Conservation (phyloP, 2,113 vertebrate genomes). For the Gorsachius goisagi region DNA sequence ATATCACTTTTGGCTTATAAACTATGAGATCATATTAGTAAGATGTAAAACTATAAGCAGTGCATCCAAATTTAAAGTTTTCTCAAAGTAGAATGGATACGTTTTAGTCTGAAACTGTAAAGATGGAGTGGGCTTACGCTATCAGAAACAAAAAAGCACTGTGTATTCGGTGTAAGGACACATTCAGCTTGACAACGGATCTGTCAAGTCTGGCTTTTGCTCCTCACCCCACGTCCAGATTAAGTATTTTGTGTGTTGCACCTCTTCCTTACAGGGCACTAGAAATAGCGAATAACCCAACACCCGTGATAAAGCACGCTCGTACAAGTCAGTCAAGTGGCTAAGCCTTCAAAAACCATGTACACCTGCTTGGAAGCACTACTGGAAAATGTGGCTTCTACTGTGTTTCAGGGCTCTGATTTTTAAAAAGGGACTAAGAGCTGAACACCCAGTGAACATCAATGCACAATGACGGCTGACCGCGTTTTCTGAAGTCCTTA, state of each 20-base stretch:
- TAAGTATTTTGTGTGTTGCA: neutral
- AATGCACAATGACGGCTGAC: neutral
- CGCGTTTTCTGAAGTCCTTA: neutral
- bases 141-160: neutral
- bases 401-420: neutral
- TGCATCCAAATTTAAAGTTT: neutral
- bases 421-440: neutral
- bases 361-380: neutral
- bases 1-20: neutral
- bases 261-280: neutral
- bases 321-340: neutral
- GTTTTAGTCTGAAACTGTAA: neutral
- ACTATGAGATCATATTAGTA: neutral
- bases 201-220: neutral
- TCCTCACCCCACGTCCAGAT: neutral
- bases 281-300: neutral
- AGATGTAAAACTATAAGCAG: neutral
- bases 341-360: neutral
- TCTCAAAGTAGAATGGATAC: neutral
- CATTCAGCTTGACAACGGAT: neutral
- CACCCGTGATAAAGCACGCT: neutral
- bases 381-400: neutral
- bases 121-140: neutral
- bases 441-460: neutral
- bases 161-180: neutral